phyloP scores from a whole-genome alignment of 2,888 invertebrate species.

The Papilio gigon region DNA sequence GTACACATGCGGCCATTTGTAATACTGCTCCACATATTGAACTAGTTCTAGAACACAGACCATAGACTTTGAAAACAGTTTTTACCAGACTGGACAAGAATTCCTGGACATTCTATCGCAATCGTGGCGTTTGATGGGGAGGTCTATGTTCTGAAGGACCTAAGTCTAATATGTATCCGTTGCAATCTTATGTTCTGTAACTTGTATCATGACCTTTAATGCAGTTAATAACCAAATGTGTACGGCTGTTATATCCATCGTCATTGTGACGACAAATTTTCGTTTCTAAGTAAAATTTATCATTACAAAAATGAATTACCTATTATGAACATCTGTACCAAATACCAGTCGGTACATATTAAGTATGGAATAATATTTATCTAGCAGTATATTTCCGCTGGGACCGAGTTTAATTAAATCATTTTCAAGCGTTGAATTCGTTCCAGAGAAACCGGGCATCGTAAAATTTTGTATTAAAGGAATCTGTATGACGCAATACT shows the following conservation, averaged over 20 bases:
- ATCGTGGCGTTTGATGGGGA: too few relatives aligned
- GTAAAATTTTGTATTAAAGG: conserved; percentile 49
- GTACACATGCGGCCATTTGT: conserved; percentile 52
- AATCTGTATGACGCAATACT: conserved; percentile 58
- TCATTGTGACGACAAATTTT: too few relatives aligned
- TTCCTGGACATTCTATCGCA: too few relatives aligned
- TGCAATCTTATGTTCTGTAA: too few relatives aligned
- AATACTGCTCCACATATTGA: conserved; percentile 31
- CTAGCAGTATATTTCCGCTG: not conserved
- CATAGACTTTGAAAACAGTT: not conserved
- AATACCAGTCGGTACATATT: not conserved
- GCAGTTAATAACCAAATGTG: too few relatives aligned
- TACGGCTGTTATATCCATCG: too few relatives aligned
- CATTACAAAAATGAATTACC: not conserved
- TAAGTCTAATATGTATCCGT: too few relatives aligned
- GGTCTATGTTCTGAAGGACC: too few relatives aligned
- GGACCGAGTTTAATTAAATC: conserved; percentile 1
- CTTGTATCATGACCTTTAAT: too few relatives aligned
- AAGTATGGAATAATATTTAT: conserved; percentile 3
- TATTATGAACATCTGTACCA: not conserved
- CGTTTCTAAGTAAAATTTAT: too few relatives aligned
- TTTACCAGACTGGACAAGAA: not conserved
- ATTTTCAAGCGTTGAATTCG: conserved; percentile 5
- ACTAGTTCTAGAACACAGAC: conserved; percentile 5
- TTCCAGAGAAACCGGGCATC: conserved; percentile 38